phyloP scores from a whole-genome alignment of 92 coral and sea anemone genomes.

The Paramuricea clavata region DNA sequence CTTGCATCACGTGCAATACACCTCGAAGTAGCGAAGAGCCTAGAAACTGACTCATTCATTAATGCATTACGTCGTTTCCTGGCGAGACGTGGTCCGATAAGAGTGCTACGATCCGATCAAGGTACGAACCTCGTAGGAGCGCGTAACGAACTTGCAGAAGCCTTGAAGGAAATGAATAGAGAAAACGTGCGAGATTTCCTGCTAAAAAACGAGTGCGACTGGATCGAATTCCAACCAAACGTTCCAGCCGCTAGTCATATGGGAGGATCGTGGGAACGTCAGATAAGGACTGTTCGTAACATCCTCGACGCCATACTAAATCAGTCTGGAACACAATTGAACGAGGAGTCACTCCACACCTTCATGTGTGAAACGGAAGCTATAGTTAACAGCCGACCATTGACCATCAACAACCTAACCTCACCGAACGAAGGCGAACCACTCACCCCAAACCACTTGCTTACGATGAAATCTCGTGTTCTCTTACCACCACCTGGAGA shows the following conservation, averaged over 20 bases:
- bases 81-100: slow-evolving; percentile 58
- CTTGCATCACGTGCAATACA: slow-evolving; percentile 32
- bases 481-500: slow-evolving; percentile 59
- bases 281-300: slow-evolving; percentile 53
- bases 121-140: slow-evolving; percentile 64
- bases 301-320: slow-evolving; percentile 41
- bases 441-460: slow-evolving; percentile 47
- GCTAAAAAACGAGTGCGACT: slow-evolving; percentile 48
- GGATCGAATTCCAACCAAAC: slow-evolving; percentile 46
- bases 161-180: slow-evolving; percentile 46
- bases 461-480: slow-evolving; percentile 42
- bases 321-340: slow-evolving; percentile 24
- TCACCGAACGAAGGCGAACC: slow-evolving; percentile 42
- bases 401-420: slow-evolving; percentile 29
- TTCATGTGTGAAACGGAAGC: slow-evolving; percentile 53
- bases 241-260: slow-evolving; percentile 64
- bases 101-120: slow-evolving; percentile 53
- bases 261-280: slow-evolving; percentile 65
- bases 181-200: slow-evolving; percentile 15
- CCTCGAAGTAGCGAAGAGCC: slow-evolving; percentile 44
- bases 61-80: slow-evolving; percentile 62
- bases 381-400: slow-evolving; percentile 61
- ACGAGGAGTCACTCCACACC: slow-evolving; percentile 43
- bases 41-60: slow-evolving; percentile 60
- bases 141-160: slow-evolving; percentile 38